Conservation (phyloP, 2,888 invertebrate species). For the Ophion ventricosus region DNA sequence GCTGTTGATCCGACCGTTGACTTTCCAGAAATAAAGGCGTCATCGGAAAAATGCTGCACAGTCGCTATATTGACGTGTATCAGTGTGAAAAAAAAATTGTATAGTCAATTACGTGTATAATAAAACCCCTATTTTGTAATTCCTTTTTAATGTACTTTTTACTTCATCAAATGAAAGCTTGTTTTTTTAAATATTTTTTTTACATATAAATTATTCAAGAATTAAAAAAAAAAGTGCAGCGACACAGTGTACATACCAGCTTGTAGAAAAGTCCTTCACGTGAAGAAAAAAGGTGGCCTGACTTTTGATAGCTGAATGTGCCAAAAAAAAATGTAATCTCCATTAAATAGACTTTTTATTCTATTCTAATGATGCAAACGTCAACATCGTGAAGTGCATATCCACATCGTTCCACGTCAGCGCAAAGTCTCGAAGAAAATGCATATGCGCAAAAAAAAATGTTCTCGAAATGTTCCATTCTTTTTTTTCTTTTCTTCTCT, state of each 20-base stretch:
- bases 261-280: not conserved
- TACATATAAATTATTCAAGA: no score
- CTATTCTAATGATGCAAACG: not conserved
- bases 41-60: no score
- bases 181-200: no score
- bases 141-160: no score
- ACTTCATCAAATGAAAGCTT: no score
- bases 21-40: no score
- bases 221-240: not conserved
- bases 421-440: not conserved
- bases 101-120: no score
- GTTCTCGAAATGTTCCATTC: not conserved
- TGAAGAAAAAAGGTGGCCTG: not conserved
- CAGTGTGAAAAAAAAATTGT: no score
- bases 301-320: not conserved
- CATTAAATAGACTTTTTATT: not conserved
- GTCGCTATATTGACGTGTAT: no score
- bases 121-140: no score
- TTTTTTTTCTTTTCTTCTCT: not conserved
- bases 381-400: not conserved
- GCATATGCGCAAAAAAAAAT: not conserved
- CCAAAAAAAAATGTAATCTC: not conserved
- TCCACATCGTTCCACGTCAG: not conserved
- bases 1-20: no score
- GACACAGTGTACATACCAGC: not conserved